Conservation (phyloP, 2,888 invertebrate species). For the Gasteruption jaculator region DNA sequence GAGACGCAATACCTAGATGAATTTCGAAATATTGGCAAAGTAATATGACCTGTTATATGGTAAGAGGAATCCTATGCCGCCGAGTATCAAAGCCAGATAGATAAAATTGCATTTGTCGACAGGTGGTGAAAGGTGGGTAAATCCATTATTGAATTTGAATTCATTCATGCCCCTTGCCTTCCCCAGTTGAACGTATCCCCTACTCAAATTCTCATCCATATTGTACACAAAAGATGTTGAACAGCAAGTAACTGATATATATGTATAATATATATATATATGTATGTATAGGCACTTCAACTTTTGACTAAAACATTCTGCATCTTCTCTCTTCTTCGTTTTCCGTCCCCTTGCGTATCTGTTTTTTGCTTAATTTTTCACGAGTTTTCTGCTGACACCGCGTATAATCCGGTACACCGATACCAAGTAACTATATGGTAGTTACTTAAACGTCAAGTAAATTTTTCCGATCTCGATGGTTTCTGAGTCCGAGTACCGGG, state of each 20-base stretch:
- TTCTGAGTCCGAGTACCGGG: too few species aligned
- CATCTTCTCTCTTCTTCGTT: constrained; percentile 5
- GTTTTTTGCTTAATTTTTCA: background rate
- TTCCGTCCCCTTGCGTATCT: constrained; percentile 10
- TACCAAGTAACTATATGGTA: too few species aligned
- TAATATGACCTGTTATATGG: constrained; percentile 87
- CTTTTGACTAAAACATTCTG: too few species aligned
- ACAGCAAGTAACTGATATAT: too few species aligned
- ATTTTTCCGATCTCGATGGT: too few species aligned
- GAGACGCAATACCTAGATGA: too few species aligned
- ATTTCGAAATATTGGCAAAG: too few species aligned
- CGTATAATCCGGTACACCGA: too few species aligned
- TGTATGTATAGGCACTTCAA: too few species aligned
- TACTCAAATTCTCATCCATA: constrained; percentile 65
- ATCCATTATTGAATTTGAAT: constrained; percentile 53
- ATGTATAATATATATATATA: too few species aligned
- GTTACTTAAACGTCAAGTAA: too few species aligned
- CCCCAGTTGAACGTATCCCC: constrained; percentile 60
- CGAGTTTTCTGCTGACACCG: constrained; percentile 4
- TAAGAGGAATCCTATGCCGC: constrained; percentile 84
- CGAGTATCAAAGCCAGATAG: constrained; percentile 72
- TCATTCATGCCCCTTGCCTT: constrained; percentile 61
- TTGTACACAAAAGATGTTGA: too few species aligned
- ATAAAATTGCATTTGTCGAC: constrained; percentile 68
- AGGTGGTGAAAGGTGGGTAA: constrained; percentile 63